phyloP scores from a whole-genome alignment of 2,113 vertebrate species.

The Pseudopipra pipra region DNA sequence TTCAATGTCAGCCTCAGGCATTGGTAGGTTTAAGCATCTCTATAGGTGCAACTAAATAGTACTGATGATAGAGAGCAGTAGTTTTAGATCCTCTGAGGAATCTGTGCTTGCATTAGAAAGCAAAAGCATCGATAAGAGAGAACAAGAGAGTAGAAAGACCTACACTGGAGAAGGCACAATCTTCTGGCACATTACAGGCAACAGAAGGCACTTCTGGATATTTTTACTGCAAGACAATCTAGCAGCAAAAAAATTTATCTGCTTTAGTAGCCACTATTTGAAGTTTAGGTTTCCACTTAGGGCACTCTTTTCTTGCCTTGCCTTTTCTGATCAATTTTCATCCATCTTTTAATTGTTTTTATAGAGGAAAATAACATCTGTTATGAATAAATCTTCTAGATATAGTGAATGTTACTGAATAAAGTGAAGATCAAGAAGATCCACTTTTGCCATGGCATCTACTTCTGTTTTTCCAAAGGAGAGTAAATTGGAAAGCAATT shows the following conservation, averaged over 20 bases:
- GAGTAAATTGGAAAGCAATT: neutral
- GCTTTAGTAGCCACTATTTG: neutral
- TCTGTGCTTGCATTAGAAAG: neutral
- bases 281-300: neutral
- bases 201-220: neutral
- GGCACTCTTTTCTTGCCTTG: neutral
- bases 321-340: neutral
- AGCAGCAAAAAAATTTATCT: neutral
- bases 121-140: neutral
- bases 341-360: neutral
- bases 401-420: neutral
- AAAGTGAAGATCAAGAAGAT: neutral
- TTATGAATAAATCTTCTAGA: neutral
- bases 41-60: neutral
- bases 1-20: constrained; percentile 27
- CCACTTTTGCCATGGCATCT: neutral
- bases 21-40: neutral
- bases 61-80: neutral
- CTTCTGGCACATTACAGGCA: neutral
- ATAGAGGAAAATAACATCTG: neutral
- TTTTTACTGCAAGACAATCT: neutral
- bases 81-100: neutral
- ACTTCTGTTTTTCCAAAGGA: neutral
- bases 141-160: neutral
- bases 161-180: neutral